phyloP scores from a whole-genome alignment of 2,797 vertebrate species.

The Hypotaenidia okinawae region DNA sequence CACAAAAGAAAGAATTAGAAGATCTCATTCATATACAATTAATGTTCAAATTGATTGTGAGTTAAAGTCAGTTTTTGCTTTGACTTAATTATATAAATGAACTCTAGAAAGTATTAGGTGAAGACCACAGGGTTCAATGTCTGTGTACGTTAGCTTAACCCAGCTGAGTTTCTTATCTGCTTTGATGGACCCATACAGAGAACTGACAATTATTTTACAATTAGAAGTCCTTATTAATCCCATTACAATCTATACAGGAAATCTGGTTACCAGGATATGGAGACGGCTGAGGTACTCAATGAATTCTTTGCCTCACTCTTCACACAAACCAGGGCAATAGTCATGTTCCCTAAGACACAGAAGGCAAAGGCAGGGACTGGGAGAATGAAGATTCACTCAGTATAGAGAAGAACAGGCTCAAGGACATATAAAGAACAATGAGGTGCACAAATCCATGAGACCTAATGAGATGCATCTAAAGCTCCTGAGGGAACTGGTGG shows the following conservation, averaged over 20 bases:
- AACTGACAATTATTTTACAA: conserved; percentile 29
- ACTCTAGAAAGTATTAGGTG: conserved; percentile 40
- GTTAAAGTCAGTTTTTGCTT: conserved; percentile 41
- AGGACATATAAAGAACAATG: no score
- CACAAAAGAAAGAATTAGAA: conserved; percentile 31
- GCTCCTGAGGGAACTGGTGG: no score
- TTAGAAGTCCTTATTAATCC: conserved; percentile 1
- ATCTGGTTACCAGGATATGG: no score
- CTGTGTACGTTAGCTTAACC: background rate
- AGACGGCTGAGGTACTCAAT: no score
- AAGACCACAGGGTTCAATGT: conserved; percentile 36
- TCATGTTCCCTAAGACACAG: no score
- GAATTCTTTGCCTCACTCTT: no score
- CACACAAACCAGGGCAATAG: no score
- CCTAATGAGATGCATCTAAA: no score
- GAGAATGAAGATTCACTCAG: no score
- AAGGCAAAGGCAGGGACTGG: no score
- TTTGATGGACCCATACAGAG: background rate
- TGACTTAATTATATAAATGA: conserved; percentile 58
- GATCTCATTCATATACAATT: conserved; percentile 38
- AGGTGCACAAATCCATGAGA: no score
- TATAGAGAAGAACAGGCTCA: no score
- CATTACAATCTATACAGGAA: background rate
- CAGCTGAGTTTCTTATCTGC: conserved; percentile 1
- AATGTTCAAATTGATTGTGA: conserved; percentile 44